phyloP scores from a whole-genome alignment of 2,888 invertebrate genomes.

The Drosophila borealis region DNA sequence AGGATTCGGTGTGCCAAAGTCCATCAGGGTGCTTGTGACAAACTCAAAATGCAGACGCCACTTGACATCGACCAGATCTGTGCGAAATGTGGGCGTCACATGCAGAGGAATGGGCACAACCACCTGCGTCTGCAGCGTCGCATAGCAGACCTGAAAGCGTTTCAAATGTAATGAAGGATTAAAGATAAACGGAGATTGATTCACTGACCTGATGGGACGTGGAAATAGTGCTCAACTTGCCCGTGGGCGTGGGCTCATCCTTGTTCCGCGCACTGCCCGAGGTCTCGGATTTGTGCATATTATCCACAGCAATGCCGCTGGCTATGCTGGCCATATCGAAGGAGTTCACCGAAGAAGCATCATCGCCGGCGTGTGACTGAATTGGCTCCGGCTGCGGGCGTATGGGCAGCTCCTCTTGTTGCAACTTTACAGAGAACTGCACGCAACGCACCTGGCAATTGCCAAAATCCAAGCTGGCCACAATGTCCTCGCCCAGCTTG shows the following conservation, averaged over 20 bases:
- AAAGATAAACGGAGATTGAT: background rate
- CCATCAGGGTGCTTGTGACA: slow-evolving; percentile 92
- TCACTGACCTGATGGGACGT: slow-evolving; percentile 93
- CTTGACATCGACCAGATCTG: slow-evolving; percentile 93
- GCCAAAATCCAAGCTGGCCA: slow-evolving; percentile 97
- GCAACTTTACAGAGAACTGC: slow-evolving; percentile 96
- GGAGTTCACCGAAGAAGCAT: slow-evolving; percentile 76
- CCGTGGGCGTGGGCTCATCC: slow-evolving; percentile 72
- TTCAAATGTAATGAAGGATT: background rate
- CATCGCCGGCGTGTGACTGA: slow-evolving; percentile 46
- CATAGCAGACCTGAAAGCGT: slow-evolving; percentile 87
- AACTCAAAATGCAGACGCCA: slow-evolving; percentile 99
- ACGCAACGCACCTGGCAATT: slow-evolving; percentile 96
- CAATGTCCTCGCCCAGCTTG: slow-evolving; percentile 98
- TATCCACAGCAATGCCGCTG: slow-evolving; percentile 76
- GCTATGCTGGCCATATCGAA: slow-evolving; percentile 81
- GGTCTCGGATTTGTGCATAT: slow-evolving; percentile 74
- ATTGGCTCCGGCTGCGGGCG: slow-evolving; percentile 44
- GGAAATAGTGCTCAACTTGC: slow-evolving; percentile 91
- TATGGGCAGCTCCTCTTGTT: slow-evolving; percentile 91
- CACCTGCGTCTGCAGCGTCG: slow-evolving; percentile 94
- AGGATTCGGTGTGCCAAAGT: slow-evolving; percentile 84
- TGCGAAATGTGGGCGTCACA: slow-evolving; percentile 97
- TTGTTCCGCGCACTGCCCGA: slow-evolving; percentile 69
- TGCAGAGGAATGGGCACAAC: slow-evolving; percentile 97